Percentiles rank a stretch among this genome's conserved stretches.
Conservation (phyloP, 2,888 invertebrate species). For the Erynnis tages region DNA sequence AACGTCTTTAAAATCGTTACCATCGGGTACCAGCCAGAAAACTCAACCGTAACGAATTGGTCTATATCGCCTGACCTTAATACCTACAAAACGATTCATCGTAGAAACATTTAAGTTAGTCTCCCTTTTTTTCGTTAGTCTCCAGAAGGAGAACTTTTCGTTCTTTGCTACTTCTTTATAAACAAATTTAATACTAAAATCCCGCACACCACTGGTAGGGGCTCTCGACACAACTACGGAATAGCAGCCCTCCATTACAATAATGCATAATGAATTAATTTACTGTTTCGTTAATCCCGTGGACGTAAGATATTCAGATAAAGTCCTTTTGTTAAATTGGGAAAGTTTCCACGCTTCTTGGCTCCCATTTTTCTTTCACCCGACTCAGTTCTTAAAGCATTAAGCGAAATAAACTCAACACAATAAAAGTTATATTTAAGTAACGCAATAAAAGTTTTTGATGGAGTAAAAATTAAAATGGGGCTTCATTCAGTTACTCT, state of each 20-base stretch:
- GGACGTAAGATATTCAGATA: conserved; percentile 27
- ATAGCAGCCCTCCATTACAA: neutral
- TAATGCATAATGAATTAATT: conserved; percentile 25
- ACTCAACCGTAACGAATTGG: no score
- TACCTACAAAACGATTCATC: no score
- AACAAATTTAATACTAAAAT: neutral
- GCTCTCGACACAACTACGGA: neutral
- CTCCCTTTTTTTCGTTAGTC: no score
- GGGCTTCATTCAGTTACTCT: neutral
- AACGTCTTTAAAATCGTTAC: no score
- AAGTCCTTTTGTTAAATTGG: conserved; percentile 28
- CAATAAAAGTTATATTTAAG: conserved; percentile 25
- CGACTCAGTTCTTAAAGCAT: conserved; percentile 13
- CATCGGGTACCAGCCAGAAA: no score
- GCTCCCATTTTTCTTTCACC: conserved; percentile 25
- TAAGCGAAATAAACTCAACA: conserved; percentile 22
- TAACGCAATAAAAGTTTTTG: conserved; percentile 24
- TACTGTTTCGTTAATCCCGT: conserved; percentile 23
- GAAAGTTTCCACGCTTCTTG: conserved; percentile 23
- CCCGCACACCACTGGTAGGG: conserved; percentile 1
- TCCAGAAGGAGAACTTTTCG: no score
- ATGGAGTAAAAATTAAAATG: conserved; percentile 20
- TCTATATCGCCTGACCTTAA: no score
- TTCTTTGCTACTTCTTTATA: no score
- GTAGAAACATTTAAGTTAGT: no score